Evolutionary conservation across 2,113 vertebrate genomes (phyloP), one percentile per base, ranked within the genome.

Genomic region (Pogonocichla stellata): DNA sequence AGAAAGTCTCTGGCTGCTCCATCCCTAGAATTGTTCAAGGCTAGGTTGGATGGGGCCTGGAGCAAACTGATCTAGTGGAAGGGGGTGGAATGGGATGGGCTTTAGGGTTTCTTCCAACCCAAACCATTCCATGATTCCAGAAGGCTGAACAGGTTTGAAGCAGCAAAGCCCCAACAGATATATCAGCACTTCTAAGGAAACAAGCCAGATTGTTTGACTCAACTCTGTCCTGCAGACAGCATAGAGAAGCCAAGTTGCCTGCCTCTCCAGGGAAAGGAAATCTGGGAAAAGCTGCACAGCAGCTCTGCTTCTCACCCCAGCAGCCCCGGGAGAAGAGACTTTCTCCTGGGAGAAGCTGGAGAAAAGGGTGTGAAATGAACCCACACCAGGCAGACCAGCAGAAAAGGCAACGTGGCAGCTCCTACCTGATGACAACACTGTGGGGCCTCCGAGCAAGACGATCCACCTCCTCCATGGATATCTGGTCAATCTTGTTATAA

Each of bases 401-500:
- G 18, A 13, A 3, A 10, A 6, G 22, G 42, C 28, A 47, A 15
- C 0, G 0, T 10, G 43, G n/a, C 19, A 33, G 31, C 19, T 83
- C 98, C 95, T 80, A 99, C 99, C 99, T 99, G 97, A 99, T 99
- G 18, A 99, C 99, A 48, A 99, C 99, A 22, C 99, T 99, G 98
- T 99, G 96, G 29, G 98, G 94, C 92, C 98, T 98, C 82, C 97
- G 98, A 65, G 99, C 99, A 48, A 99, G 98, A 20, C 99, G 98
- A 95, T 99, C 98, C 66, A 99, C 99, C 95, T 99, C 99, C 92
- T 99, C 99, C 95, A 99, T 99, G 11, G 99, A 99, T 95, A 99
- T 99, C 96, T 99, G 99, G 95, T 99, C 99, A 51, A 99, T 98
- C 97, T 99, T 99, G 97, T 99, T 99, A 97, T 99, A 99, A 82